phyloP scores from a whole-genome alignment of 1,140 invertebrate species.

The Acromyrmex heyeri region DNA sequence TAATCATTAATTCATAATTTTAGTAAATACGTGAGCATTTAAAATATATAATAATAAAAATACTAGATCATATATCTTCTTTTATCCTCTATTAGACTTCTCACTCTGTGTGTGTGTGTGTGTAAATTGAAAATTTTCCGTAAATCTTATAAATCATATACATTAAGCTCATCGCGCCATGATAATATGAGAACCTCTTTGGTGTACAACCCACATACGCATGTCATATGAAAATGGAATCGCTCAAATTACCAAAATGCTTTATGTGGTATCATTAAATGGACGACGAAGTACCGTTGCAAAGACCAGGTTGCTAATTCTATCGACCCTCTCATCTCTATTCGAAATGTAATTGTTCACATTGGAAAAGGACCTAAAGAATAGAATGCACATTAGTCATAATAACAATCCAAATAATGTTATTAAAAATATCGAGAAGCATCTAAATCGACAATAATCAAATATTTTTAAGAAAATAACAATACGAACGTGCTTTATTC shows the following conservation, averaged over 20 bases:
- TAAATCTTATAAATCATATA: background rate
- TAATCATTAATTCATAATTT: slow-evolving; percentile 18
- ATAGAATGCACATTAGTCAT: slow-evolving; percentile 55
- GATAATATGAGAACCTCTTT: background rate
- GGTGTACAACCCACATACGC: background rate
- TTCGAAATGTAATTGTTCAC: background rate
- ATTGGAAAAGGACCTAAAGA: slow-evolving; percentile 44
- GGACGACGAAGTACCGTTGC: background rate
- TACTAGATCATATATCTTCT: background rate
- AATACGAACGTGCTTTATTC: slow-evolving; percentile 3
- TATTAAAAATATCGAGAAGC: background rate
- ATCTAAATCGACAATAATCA: background rate
- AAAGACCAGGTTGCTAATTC: background rate
- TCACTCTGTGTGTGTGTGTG: too few species aligned
- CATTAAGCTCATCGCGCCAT: background rate
- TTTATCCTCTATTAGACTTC: slow-evolving; percentile 4
- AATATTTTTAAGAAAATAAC: background rate
- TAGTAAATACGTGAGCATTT: background rate
- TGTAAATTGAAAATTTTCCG: background rate
- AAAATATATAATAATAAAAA: slow-evolving; percentile 18
- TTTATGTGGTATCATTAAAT: slow-evolving; percentile 4
- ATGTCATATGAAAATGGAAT: background rate
- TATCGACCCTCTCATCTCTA: background rate
- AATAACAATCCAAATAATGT: slow-evolving; percentile 12
- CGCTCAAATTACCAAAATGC: background rate